Percentiles rank a stretch among this genome's conserved stretches.
Evolutionary conservation across 2,888 invertebrate species (phyloP).

Genomic region (Leptopilina myrica): DNA sequence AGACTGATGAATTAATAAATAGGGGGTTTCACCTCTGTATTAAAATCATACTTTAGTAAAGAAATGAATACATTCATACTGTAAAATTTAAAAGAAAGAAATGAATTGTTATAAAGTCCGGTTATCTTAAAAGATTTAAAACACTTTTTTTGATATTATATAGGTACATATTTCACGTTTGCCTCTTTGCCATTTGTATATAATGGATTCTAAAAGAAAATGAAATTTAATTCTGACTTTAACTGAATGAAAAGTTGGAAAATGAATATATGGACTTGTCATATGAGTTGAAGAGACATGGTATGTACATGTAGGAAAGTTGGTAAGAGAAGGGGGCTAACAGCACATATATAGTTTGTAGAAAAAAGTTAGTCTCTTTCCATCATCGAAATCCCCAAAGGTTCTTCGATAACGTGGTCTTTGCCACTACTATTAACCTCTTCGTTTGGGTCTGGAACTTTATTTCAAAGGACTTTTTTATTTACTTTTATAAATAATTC

Average conservation of each 20-base stretch:
- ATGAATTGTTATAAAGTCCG: too few species aligned
- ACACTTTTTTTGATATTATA: too few species aligned
- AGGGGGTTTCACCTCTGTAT: too few species aligned
- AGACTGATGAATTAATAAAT: too few species aligned
- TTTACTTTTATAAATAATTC: constrained; percentile 24
- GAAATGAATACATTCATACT: too few species aligned
- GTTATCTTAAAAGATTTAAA: too few species aligned
- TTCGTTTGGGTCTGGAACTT: constrained; percentile 21
- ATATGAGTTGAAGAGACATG: background rate
- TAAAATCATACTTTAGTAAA: too few species aligned
- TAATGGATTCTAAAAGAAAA: background rate
- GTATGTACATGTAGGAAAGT: constrained; percentile 48
- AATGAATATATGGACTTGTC: background rate
- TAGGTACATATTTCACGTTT: too few species aligned
- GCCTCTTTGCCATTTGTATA: too few species aligned
- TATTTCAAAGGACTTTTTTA: constrained; percentile 1
- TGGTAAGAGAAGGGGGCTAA: constrained; percentile 48
- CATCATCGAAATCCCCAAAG: constrained; percentile 54
- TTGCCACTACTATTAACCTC: constrained; percentile 37
- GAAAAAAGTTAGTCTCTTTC: constrained; percentile 52
- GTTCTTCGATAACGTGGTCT: constrained; percentile 50
- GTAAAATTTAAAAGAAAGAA: too few species aligned
- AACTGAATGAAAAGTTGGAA: background rate
- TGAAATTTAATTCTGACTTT: constrained; percentile 2
- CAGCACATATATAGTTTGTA: constrained; percentile 52